phyloP scores from a whole-genome alignment of 2,888 invertebrate genomes.

The Drymonia ruficornis region DNA sequence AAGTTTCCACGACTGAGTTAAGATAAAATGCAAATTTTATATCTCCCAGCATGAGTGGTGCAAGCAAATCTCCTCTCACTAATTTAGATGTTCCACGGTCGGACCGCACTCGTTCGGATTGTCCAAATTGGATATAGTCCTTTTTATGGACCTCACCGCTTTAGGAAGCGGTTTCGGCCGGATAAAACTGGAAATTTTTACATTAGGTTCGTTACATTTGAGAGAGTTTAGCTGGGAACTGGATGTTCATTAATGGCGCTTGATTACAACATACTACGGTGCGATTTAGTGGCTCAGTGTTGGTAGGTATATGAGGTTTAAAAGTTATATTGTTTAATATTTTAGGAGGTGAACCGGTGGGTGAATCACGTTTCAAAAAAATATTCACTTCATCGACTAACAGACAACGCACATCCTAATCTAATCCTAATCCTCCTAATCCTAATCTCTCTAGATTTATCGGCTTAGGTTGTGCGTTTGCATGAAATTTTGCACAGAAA shows the following conservation, averaged over 20 bases:
- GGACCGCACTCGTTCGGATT: slow-evolving; percentile 38
- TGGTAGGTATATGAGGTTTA: no score
- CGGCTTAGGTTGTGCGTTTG: no score
- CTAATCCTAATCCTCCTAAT: no score
- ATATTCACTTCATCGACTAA: no score
- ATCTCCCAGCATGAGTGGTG: slow-evolving; percentile 21
- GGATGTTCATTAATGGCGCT: background rate
- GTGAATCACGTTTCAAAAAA: no score
- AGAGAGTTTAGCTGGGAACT: slow-evolving; percentile 11
- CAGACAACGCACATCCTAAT: no score
- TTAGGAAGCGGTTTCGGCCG: slow-evolving; percentile 46
- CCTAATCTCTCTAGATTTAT: no score
- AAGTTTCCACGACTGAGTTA: background rate
- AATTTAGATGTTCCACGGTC: slow-evolving; percentile 48
- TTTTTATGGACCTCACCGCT: slow-evolving; percentile 51
- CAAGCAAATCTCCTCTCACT: slow-evolving; percentile 31
- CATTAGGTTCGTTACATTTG: slow-evolving; percentile 18
- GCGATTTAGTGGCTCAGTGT: no score
- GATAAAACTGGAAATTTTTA: slow-evolving; percentile 42
- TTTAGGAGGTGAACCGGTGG: no score
- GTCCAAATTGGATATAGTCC: slow-evolving; percentile 60
- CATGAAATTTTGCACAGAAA: no score
- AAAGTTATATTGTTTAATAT: no score
- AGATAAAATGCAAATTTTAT: slow-evolving; percentile 11
- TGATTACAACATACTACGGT: background rate